Percentiles rank a stretch among this genome's conserved stretches.
Evolutionary conservation across 2,797 vertebrate genomes (phyloP).

Genomic region (Mastacembelus armatus): DNA sequence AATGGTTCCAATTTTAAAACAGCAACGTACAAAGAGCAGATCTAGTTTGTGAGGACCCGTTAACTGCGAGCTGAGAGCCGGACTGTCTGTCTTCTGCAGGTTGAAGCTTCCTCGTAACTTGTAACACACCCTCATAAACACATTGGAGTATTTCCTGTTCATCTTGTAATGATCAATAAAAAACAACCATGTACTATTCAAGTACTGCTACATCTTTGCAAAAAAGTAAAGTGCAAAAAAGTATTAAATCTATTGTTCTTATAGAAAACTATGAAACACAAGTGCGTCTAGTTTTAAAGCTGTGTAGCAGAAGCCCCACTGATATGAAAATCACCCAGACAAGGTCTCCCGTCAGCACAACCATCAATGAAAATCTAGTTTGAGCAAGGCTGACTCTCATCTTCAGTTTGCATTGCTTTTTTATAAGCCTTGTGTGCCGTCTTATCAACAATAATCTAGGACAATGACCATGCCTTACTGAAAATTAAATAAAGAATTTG

Average conservation of each 20-base stretch:
- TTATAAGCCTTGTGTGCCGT: constrained; percentile 28
- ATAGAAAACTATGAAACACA: too few relatives aligned
- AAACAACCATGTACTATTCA: constrained; percentile 29
- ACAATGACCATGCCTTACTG: constrained; percentile 51
- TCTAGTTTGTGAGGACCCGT: background rate
- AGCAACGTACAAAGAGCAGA: background rate
- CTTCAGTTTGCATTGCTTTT: constrained; percentile 3
- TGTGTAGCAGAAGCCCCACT: too few relatives aligned
- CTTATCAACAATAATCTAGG: constrained; percentile 45
- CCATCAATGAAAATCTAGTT: constrained; percentile 33
- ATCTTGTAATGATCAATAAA: constrained; percentile 79
- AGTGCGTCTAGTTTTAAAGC: too few relatives aligned
- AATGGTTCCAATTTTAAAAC: background rate
- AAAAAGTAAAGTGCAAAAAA: too few relatives aligned
- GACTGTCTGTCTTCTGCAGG: constrained; percentile 44
- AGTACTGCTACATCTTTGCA: constrained; percentile 8
- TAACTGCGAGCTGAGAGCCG: background rate
- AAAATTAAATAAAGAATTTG: constrained; percentile 61
- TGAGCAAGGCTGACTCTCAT: constrained; percentile 12
- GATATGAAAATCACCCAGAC: too few relatives aligned
- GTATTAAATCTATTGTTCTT: too few relatives aligned
- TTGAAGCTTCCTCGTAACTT: constrained; percentile 73
- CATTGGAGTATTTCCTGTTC: constrained; percentile 83
- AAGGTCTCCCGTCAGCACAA: constrained; percentile 11
- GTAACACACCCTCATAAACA: constrained; percentile 82